Conservation (phyloP, 2,113 vertebrate genomes). For the western clawed frog (Xenopus tropicalis) region UCB_Xtro_10.0 CM004443.2:129563001-129563500, state of each 20-base stretch:
- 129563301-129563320: not conserved
- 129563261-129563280: no score
- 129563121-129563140: no score
- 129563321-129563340: constrained; percentile 6
- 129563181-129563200: not conserved
- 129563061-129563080: no score
- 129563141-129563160: no score
- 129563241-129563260: not conserved
- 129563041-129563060: no score
- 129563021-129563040: no score
- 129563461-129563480: constrained; percentile 20
- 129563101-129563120: no score
- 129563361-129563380: constrained; percentile 18
- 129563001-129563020: no score
- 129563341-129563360: constrained; percentile 20
- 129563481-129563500: constrained; percentile 29
- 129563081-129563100: no score
- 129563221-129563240: not conserved
- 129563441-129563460: constrained; percentile 38
- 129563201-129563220: not conserved
- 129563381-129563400: constrained; percentile 23
- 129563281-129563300: no score
- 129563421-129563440: constrained; percentile 18
- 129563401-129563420: constrained; percentile 26
- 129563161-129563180: not conserved